Evolutionary conservation across 53 echinoderm and acorn worm species (phyloP), one percentile per base, ranked within the genome.

Genomic region (Antedon mediterranea): DNA sequence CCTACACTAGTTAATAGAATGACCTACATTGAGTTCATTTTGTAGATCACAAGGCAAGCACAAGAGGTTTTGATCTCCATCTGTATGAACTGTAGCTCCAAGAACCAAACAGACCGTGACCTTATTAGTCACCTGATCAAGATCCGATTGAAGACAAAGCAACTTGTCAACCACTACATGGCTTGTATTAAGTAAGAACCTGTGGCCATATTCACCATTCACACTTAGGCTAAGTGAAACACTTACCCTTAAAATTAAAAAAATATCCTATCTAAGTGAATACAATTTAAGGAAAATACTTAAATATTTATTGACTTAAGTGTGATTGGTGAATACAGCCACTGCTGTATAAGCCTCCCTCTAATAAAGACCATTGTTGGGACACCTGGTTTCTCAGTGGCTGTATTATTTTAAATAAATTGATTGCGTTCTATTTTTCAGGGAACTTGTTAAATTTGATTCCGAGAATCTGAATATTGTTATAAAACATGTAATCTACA

Each of bases 141-240:
- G 75, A 92, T 97, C 71, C 83, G 97, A 29, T 84, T 97, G 30
- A 97, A 97, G 86, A 97, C 97, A 29, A 97, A 97, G 34, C 97
- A 92, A 6, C 88, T 97, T 41, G 88, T 97, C 70, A 97, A 92
- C 44, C 97, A 97, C 73, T 97, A 97, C 79, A 83, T 97, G 73
- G 76, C 92, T 32, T 85, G 92, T 43, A 86, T 97, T 76, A 89
- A 87, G 97, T 92, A 44, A 89, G 91, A 84, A 26, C 57, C 23
- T 23, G 4, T 37, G 11, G n/a, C n/a, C n/a, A n/a, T n/a, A n/a
- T n/a, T n/a, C n/a, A n/a, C n/a, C n/a, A n/a, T n/a, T n/a, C n/a
- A n/a, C n/a, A n/a, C n/a, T n/a, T n/a, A n/a, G n/a, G n/a, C n/a
- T n/a, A n/a, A n/a, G n/a, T n/a, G n/a, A n/a, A n/a, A n/a, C n/a